Percentiles rank a stretch among this genome's conserved stretches.
Conservation (phyloP, 2,888 invertebrate genomes). For the Nipponacmea schrenckii region DNA sequence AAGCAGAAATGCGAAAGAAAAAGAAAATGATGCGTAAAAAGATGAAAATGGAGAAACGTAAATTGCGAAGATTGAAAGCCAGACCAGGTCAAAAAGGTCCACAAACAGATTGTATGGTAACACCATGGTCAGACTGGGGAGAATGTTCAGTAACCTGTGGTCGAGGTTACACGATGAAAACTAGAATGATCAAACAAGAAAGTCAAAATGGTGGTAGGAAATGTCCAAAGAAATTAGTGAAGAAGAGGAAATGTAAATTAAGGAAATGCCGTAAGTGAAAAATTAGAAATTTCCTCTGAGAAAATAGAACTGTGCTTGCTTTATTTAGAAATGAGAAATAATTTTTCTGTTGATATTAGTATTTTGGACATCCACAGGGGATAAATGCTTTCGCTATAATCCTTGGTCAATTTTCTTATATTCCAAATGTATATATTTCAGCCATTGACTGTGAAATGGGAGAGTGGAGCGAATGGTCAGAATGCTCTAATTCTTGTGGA, state of each 20-base stretch:
- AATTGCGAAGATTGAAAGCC: constrained; percentile 33
- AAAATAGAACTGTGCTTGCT: background rate
- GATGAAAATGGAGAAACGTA: constrained; percentile 38
- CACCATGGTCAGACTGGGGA: constrained; percentile 60
- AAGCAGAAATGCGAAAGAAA: constrained; percentile 30
- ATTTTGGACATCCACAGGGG: no score
- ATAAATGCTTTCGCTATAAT: no score
- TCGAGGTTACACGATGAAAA: constrained; percentile 38
- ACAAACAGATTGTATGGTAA: constrained; percentile 56
- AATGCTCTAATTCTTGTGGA: constrained; percentile 70
- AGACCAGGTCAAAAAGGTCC: constrained; percentile 26
- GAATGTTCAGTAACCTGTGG: constrained; percentile 63
- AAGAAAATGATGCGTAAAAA: constrained; percentile 33
- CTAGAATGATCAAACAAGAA: constrained; percentile 55
- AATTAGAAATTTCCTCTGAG: background rate
- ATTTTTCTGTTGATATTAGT: no score
- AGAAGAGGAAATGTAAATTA: constrained; percentile 51
- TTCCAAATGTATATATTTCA: constrained; percentile 25
- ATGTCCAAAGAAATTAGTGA: constrained; percentile 58
- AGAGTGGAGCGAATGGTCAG: constrained; percentile 70
- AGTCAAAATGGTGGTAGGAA: constrained; percentile 56
- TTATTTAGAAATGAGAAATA: background rate
- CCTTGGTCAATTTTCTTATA: no score
- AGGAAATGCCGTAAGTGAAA: constrained; percentile 58
- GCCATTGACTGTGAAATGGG: constrained; percentile 58